Percentiles rank a stretch among this genome's conserved stretches.
Conservation (phyloP, 2,888 invertebrate species). For the Agriopis marginaria region DNA sequence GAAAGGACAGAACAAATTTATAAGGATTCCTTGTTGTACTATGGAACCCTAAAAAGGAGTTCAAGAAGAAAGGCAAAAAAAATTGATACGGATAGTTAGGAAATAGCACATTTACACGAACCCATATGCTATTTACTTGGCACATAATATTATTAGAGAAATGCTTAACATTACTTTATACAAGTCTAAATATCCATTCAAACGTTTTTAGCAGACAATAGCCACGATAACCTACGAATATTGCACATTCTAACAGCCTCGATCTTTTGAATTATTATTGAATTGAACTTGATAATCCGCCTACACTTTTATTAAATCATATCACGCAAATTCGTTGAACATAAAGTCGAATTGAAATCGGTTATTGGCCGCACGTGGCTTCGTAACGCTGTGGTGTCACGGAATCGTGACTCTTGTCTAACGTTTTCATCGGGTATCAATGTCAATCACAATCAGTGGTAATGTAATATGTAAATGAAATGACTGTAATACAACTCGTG, state of each 20-base stretch:
- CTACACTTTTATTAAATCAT: conserved; percentile 44
- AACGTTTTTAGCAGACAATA: conserved; percentile 6
- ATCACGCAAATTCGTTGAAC: conserved; percentile 46
- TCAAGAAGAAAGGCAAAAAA: no score
- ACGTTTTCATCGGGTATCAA: conserved; percentile 42
- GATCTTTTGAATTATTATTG: conserved; percentile 34
- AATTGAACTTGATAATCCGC: conserved; percentile 44
- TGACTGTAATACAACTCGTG: not conserved
- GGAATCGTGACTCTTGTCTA: conserved; percentile 37
- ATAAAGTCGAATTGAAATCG: conserved; percentile 41
- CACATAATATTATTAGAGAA: not conserved
- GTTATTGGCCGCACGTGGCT: conserved; percentile 43
- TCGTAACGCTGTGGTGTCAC: conserved; percentile 37
- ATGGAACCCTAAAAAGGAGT: no score
- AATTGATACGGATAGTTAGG: no score
- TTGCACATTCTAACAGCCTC: conserved; percentile 41
- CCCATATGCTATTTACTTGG: not conserved
- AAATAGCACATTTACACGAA: no score
- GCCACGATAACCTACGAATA: conserved; percentile 27
- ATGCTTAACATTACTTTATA: not conserved
- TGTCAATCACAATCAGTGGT: conserved; percentile 31
- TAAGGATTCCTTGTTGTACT: no score
- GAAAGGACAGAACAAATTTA: no score
- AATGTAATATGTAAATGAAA: not conserved
- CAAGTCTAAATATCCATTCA: not conserved